Base-by-base conservation (phyloP, 92 coral and sea anemone genomes). In the Palythoa caribaeorum region DNA sequence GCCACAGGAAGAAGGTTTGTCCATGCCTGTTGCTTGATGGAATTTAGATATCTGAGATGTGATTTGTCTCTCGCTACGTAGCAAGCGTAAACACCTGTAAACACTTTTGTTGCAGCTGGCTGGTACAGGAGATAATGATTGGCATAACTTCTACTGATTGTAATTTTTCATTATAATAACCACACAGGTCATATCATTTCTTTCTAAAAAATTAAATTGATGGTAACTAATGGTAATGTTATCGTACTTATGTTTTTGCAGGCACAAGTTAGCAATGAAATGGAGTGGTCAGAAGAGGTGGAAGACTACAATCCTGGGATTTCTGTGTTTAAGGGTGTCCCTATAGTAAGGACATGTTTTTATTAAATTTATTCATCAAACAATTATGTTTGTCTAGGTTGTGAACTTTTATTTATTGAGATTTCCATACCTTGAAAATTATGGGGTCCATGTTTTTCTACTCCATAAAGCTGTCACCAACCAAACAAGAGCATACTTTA, bases 1-100 rank as follows among this genome's bases (percentile, higher is more conserved):
- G 78, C 78, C 78, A 36, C 78, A 73, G 78, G 78, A 73, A 73
- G n/a, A 73, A 73, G 78, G 78, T 73, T 73, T 73, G 78, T 48
- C 78, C 78, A 21, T 73, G 78, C 44, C 40, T 73, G 78, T 73
- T 73, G 78, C 78, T 73, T 73, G 40, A 73, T 73, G 78, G 5
- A 73, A 73, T 73, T 73, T 73, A 73, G n/a, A 73, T 73, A 48
- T 73, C 60, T 54, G 60, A 54, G 60, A 14, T 54, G 60, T 54
- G 48, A 48, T 21, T 73, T 73, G 78, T 73, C 78, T 38, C 52
- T 73, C 52, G 78, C 78, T 51, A 3, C 78, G 28, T 54, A 73
- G 28, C 20, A 71, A 73, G 78, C 78, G 8, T 20, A 73, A 73
- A 73, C 28, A 73, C 48, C 78, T 35, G 78, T 73, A 10, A 73